Percentiles rank a stretch among this genome's conserved stretches.
These are phyloP conservation scores for Eurois occulta DNA, from an alignment of 2,888 invertebrate genomes.

Conservation along the genomic window DNA sequence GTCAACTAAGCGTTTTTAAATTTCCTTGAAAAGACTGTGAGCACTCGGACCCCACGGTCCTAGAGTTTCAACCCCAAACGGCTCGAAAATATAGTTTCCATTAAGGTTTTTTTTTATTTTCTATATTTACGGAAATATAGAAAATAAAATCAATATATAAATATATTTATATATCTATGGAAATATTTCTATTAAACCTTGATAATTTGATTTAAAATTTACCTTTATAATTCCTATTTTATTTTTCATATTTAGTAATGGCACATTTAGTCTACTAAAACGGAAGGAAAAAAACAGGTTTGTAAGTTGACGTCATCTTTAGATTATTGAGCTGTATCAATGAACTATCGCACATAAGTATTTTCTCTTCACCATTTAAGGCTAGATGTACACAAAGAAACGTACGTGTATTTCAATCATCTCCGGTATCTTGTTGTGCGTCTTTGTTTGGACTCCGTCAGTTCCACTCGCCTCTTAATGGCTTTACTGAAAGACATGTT, in stretches of 20 bases:
- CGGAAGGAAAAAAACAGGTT: too few species aligned
- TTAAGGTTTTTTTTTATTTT: too few species aligned
- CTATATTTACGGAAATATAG: too few species aligned
- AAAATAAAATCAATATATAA: too few species aligned
- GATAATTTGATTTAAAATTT: neutral
- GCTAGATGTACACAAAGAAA: constrained; percentile 46
- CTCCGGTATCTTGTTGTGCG: constrained; percentile 57
- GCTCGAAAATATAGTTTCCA: too few species aligned
- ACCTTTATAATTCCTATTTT: neutral
- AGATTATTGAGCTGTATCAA: neutral
- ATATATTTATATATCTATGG: too few species aligned
- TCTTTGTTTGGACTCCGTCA: constrained; percentile 61
- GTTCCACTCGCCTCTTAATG: constrained; percentile 59
- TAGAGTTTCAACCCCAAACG: too few species aligned
- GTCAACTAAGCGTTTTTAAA: too few species aligned
- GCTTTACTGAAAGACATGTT: constrained; percentile 61
- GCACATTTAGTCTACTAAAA: too few species aligned
- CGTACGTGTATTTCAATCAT: constrained; percentile 59
- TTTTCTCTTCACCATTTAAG: constrained; percentile 16
- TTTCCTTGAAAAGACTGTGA: too few species aligned
- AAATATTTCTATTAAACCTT: neutral
- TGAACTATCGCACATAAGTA: neutral
- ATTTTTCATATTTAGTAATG: neutral
- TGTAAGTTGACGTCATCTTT: neutral
- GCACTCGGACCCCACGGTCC: too few species aligned